These are phyloP conservation scores for Holothuria glaberrima DNA, from an alignment of 35 echinoderm and acorn worm genomes.

Conservation along the genomic window DNA sequence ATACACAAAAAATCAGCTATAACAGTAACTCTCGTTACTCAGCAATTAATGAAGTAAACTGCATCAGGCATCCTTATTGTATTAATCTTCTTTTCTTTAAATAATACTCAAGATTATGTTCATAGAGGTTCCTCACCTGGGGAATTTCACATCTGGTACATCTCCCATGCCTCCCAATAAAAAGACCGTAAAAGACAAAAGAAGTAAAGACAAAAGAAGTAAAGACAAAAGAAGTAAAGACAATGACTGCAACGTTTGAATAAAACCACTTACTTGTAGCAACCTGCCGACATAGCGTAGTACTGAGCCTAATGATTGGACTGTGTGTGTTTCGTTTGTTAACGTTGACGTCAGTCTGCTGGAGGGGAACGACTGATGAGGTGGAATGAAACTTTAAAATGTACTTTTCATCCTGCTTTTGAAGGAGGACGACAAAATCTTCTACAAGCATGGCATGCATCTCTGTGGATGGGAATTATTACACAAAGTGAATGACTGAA, in stretches of 20 bases:
- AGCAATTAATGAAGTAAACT: no score
- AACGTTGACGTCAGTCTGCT: neutral
- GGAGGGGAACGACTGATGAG: constrained; percentile 3
- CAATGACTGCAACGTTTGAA: neutral
- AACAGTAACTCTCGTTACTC: no score
- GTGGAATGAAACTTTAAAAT: constrained; percentile 89
- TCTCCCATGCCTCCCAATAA: no score
- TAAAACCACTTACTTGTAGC: constrained; percentile 85
- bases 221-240: neutral
- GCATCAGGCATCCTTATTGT: no score
- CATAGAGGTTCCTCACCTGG: no score
- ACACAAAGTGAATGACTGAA: neutral
- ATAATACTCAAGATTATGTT: no score
- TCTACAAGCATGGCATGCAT: constrained; percentile 83
- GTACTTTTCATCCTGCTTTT: constrained; percentile 90
- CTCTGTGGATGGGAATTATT: constrained; percentile 44
- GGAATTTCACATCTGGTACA: no score
- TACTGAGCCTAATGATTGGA: constrained; percentile 87
- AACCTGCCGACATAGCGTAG: constrained; percentile 79
- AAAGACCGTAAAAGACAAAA: no score
- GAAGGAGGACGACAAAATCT: constrained; percentile 85
- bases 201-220: no score
- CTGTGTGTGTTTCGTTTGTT: constrained; percentile 89
- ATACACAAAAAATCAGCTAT: no score
- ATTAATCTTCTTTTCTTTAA: no score